Percentiles rank a stretch among this genome's conserved stretches.
These are phyloP conservation scores for Montipora capitata DNA, from an alignment of 92 coral and sea anemone genomes.

Conservation along the genomic window DNA sequence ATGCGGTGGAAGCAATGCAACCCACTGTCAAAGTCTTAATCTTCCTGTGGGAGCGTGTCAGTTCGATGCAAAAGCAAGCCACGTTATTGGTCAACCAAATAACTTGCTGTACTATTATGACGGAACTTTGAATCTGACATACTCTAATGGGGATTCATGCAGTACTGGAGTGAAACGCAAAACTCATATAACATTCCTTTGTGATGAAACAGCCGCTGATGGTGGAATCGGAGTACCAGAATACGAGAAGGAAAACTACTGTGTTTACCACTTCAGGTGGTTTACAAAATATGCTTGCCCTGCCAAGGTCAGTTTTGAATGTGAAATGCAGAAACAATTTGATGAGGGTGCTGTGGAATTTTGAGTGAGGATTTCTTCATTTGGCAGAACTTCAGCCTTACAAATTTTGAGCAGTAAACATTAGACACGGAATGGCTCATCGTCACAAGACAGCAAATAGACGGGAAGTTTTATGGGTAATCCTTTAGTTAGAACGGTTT, in stretches of 20 bases:
- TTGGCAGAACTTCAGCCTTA: too few species aligned
- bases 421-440: too few species aligned
- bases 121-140: slow-evolving; percentile 90
- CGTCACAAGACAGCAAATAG: too few species aligned
- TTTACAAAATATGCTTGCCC: slow-evolving; percentile 96
- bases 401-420: too few species aligned
- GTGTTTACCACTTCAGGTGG: slow-evolving; percentile 93
- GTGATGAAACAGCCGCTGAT: slow-evolving; percentile 66
- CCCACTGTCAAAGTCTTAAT: slow-evolving; percentile 26
- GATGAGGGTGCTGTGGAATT: background rate
- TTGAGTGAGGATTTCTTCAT: background rate
- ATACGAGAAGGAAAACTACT: slow-evolving; percentile 80
- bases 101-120: slow-evolving; percentile 87
- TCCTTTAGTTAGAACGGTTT: too few species aligned
- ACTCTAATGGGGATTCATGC: slow-evolving; percentile 77
- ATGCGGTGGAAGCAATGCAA: slow-evolving; percentile 47
- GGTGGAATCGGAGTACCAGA: slow-evolving; percentile 76
- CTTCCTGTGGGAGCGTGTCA: slow-evolving; percentile 79
- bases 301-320: slow-evolving; percentile 76
- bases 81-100: slow-evolving; percentile 66
- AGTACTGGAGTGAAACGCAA: slow-evolving; percentile 32
- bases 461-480: too few species aligned
- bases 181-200: slow-evolving; percentile 92
- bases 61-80: background rate
- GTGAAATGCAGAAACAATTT: background rate